phyloP scores from a whole-genome alignment of 2,797 vertebrate genomes.

The Gorsachius magnificus region DNA sequence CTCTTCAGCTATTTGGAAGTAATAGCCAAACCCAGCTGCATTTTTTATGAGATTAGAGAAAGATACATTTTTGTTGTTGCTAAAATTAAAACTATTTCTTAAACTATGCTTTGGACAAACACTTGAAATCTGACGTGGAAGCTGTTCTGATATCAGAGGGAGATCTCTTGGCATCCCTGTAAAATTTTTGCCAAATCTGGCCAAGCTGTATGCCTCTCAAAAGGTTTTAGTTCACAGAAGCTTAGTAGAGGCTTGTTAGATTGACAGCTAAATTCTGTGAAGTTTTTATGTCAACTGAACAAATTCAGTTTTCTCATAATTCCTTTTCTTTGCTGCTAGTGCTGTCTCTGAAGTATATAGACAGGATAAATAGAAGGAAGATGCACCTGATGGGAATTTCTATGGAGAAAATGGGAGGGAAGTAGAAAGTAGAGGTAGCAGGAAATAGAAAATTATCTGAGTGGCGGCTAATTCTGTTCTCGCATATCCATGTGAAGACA shows the following conservation, averaged over 20 bases:
- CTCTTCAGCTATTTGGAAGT: not conserved
- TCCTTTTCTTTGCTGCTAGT: not conserved
- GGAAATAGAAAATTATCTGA: not conserved
- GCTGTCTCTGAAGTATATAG: not conserved
- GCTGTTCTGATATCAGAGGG: not conserved
- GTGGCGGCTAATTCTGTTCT: not conserved
- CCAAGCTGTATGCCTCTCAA: not conserved
- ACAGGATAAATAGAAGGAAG: not conserved
- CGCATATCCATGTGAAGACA: not conserved
- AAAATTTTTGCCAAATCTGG: not conserved
- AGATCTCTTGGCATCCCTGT: not conserved
- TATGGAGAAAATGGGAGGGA: not conserved
- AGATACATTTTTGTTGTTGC: not conserved
- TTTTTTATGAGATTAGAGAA: not conserved
- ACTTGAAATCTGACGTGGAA: not conserved
- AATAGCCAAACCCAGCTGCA: not conserved
- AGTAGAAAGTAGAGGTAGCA: not conserved
- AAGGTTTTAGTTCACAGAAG: conserved; percentile 1
- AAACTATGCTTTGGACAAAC: not conserved
- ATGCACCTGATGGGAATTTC: not conserved
- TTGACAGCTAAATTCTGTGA: not conserved
- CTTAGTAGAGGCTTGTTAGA: not conserved
- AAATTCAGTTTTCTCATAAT: not conserved
- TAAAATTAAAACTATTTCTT: not conserved
- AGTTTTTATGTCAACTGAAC: not conserved